Evolutionary conservation across 2,113 vertebrate species (phyloP).

Genomic region (Zeus faber): DNA sequence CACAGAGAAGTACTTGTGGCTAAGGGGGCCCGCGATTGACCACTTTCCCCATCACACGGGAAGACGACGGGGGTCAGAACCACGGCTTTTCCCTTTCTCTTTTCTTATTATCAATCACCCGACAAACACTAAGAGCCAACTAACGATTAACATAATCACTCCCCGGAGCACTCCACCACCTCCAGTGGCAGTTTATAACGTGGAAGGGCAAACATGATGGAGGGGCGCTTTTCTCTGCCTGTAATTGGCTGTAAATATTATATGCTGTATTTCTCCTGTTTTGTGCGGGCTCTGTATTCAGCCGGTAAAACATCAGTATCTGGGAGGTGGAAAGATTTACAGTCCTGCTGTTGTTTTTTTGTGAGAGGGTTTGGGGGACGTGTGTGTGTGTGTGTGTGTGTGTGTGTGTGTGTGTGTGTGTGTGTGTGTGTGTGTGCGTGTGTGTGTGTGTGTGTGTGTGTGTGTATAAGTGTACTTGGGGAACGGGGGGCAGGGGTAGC

Average conservation of each 20-base stretch:
- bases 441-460: no score
- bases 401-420: no score
- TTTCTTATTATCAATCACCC: slow-evolving; percentile 42
- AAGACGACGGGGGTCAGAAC: slow-evolving; percentile 5
- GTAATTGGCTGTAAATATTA: slow-evolving; percentile 43
- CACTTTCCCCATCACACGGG: slow-evolving; percentile 1
- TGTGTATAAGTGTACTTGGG: no score
- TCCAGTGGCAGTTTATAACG: slow-evolving; percentile 41
- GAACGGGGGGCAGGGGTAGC: not conserved
- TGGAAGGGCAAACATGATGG: slow-evolving; percentile 37
- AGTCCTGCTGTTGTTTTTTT: not conserved
- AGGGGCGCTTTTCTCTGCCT: slow-evolving; percentile 27
- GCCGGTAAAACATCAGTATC: slow-evolving; percentile 22
- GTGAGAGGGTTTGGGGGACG: not conserved
- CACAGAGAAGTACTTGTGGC: no score
- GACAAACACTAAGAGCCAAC: slow-evolving; percentile 32
- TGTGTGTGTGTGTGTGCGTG: no score
- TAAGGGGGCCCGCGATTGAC: not conserved
- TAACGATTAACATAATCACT: slow-evolving; percentile 61
- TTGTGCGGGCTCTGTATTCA: not conserved
- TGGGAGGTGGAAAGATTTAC: not conserved
- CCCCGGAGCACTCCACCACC: slow-evolving; percentile 41
- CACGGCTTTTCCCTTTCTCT: slow-evolving; percentile 33
- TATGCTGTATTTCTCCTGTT: not conserved
- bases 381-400: not conserved